phyloP scores from a whole-genome alignment of 2,888 invertebrate species.

The Bombylius major region DNA sequence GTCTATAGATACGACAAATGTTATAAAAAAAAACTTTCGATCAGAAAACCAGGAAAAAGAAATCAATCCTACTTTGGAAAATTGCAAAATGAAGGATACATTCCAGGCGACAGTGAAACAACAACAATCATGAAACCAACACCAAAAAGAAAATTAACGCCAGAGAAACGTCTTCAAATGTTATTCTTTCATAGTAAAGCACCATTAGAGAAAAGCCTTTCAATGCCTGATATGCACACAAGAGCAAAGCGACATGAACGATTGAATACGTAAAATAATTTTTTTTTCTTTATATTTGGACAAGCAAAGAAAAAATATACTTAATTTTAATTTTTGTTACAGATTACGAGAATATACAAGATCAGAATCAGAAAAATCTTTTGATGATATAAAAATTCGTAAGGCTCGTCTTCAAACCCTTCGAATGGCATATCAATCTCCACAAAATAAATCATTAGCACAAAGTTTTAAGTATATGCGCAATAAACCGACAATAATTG shows the following conservation, averaged over 20 bases:
- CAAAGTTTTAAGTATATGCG: slow-evolving; percentile 85
- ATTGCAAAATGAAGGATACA: slow-evolving; percentile 23
- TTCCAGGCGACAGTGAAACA: slow-evolving; percentile 20
- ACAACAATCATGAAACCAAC: slow-evolving; percentile 17
- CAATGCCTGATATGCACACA: slow-evolving; percentile 46
- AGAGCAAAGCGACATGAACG: slow-evolving; percentile 53
- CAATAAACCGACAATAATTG: slow-evolving; percentile 76
- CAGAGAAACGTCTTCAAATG: slow-evolving; percentile 41
- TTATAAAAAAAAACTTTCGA: too few species aligned
- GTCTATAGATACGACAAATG: too few species aligned
- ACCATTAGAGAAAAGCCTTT: slow-evolving; percentile 65
- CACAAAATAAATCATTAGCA: slow-evolving; percentile 66
- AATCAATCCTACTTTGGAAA: too few species aligned
- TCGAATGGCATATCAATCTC: slow-evolving; percentile 57
- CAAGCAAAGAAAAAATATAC: too few species aligned
- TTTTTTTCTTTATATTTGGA: not conserved
- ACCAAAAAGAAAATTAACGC: slow-evolving; percentile 30
- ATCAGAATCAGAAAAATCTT: slow-evolving; percentile 68
- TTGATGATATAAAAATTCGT: slow-evolving; percentile 53
- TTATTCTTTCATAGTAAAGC: slow-evolving; percentile 43
- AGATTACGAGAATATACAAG: slow-evolving; percentile 59
- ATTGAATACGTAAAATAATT: slow-evolving; percentile 51
- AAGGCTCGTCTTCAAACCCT: slow-evolving; percentile 49
- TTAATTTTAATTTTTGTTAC: slow-evolving; percentile 8
- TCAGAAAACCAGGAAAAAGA: too few species aligned